Percentiles rank a stretch among this genome's conserved stretches.
Conservation (phyloP, 2,888 invertebrate species). For the Stictocephala bisonia region DNA sequence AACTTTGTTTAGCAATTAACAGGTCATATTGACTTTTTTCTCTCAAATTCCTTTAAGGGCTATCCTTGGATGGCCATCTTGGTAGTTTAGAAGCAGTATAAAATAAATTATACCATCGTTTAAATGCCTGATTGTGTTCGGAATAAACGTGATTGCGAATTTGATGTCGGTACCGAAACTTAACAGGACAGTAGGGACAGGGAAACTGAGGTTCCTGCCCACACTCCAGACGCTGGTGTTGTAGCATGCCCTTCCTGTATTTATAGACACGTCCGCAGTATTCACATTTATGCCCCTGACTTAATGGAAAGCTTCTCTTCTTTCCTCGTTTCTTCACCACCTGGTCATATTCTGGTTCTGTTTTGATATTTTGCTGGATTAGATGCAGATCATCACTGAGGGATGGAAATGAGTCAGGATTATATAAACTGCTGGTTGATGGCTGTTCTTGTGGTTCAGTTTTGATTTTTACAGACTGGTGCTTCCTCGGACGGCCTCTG, state of each 20-base stretch:
- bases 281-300: slow-evolving; percentile 18
- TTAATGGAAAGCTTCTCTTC: background rate
- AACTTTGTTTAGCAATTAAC: no score
- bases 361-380: background rate
- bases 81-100: slow-evolving; percentile 5
- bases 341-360: background rate
- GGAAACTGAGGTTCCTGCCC: slow-evolving; percentile 63
- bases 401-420: no score
- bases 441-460: slow-evolving; percentile 9
- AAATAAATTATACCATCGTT: slow-evolving; percentile 14
- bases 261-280: slow-evolving; percentile 34
- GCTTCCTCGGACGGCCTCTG: background rate
- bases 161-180: slow-evolving; percentile 23
- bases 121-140: slow-evolving; percentile 24
- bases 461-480: background rate
- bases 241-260: slow-evolving; percentile 25
- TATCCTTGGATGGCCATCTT: background rate
- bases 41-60: no score
- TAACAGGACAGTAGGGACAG: slow-evolving; percentile 66
- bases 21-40: no score
- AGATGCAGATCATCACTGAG: slow-evolving; percentile 14
- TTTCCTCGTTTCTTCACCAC: slow-evolving; percentile 1
- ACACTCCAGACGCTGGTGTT: slow-evolving; percentile 60
- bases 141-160: slow-evolving; percentile 23
- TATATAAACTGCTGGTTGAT: slow-evolving; percentile 7